Evolutionary conservation across 2,888 invertebrate genomes (phyloP).

Genomic region (Ariolimax columbianus): DNA sequence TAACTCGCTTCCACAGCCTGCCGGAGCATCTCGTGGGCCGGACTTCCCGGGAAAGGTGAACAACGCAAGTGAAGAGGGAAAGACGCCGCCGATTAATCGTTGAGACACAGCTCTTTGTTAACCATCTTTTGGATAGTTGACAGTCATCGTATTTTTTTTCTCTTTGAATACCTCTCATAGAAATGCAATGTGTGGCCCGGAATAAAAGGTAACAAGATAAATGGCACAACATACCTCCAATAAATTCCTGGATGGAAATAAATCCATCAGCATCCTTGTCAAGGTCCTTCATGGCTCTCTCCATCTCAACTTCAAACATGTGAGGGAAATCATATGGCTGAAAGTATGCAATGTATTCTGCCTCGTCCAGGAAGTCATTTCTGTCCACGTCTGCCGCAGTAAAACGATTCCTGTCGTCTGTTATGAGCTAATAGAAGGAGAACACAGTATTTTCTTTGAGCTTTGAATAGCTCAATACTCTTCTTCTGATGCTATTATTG

Average conservation of each 20-base stretch:
- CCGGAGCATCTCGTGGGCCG: too few relatives aligned
- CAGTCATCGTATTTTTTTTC: too few relatives aligned
- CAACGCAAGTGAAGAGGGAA: too few relatives aligned
- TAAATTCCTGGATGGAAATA: constrained; percentile 90
- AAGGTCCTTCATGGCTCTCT: constrained; percentile 87
- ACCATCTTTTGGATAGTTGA: too few relatives aligned
- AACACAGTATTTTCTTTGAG: background rate
- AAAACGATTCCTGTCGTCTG: constrained; percentile 92
- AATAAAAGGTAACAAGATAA: background rate
- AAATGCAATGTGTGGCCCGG: too few relatives aligned
- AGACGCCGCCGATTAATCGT: too few relatives aligned
- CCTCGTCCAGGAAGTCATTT: constrained; percentile 86
- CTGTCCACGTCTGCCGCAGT: constrained; percentile 89
- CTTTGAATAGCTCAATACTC: too few relatives aligned
- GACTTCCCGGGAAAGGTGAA: too few relatives aligned
- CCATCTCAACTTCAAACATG: constrained; percentile 83
- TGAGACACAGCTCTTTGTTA: too few relatives aligned
- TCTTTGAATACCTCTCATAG: too few relatives aligned
- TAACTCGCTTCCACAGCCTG: too few relatives aligned
- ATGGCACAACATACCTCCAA: constrained; percentile 60
- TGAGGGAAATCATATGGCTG: constrained; percentile 94
- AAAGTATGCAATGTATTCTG: constrained; percentile 92
- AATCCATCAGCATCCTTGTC: constrained; percentile 90
- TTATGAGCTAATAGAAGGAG: constrained; percentile 76
- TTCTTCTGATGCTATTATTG: too few relatives aligned